Base-by-base conservation (phyloP, 2,888 invertebrate genomes). In the Plebejus argus region DNA sequence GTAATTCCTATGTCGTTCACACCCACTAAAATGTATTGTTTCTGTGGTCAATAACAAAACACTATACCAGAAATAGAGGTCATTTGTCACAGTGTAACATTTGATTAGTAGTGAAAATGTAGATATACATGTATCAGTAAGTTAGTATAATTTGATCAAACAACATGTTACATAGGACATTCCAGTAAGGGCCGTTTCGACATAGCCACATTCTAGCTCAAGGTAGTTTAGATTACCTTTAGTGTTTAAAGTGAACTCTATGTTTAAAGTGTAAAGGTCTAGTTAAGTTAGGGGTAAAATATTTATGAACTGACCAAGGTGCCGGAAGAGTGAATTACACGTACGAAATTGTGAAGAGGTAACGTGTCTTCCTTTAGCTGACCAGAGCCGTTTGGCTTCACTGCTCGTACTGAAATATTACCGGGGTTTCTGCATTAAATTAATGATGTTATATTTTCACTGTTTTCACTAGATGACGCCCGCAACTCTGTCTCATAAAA, bases 161-260 rank as follows among this genome's bases (percentile, higher is more conserved):
- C 28, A 66, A 53, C 53, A 58, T 39, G 35, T 56, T 56, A 23
- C 56, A 71, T 71, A 77, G 71, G 58, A 56, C 77, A 77, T 77
- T 56, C 77, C 77, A 33, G 53, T 35, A 23, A 71, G 71, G 77
- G 77, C 70, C 72, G 77, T 77, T 77, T 77, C 77, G 77, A 71
- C 77, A 77, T 33, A 28, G 49, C 77, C 70, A 56, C 77, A 77
- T 77, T 77, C 77, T 56, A 18, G 15, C 35, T 33, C 56, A 71
- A 49, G 49, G 23, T 49, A 74, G 20, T 20, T 45, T 28, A 28
- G 28, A 33, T 61, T 53, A 53, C 18, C 18, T 53, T 18, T 53
- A 53, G 53, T 15, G 53, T 53, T 53, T 53, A 5, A 53, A 18
- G 4, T 53, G 53, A 53, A 18, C 53, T 53, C 53, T 53, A 53